Evolutionary conservation across 1,140 invertebrate species (phyloP).

Genomic region (Campoletis sonorensis): DNA sequence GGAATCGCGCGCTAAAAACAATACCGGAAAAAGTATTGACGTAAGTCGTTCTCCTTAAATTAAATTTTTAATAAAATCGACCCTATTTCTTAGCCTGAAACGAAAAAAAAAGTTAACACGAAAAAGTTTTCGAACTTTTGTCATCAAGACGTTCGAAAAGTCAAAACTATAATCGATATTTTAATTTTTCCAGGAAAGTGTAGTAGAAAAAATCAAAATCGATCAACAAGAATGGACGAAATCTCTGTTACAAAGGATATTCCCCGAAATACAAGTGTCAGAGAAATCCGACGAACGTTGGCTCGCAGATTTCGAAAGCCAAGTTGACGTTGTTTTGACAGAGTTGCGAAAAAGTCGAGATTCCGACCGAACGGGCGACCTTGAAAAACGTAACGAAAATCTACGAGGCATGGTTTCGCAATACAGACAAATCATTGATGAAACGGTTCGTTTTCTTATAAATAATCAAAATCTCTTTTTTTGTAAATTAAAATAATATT

Average conservation of each 20-base stretch:
- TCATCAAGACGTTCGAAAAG: no score
- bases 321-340: conserved; percentile 64
- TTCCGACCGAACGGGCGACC: conserved; percentile 63
- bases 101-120: not conserved
- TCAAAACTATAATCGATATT: not conserved
- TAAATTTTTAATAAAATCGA: not conserved
- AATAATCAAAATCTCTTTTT: no score
- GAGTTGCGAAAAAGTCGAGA: conserved; percentile 54
- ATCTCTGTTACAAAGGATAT: conserved; percentile 79
- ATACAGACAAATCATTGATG: conserved; percentile 85
- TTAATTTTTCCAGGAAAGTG: conserved; percentile 71
- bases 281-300: conserved; percentile 75
- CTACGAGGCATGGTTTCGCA: conserved; percentile 82
- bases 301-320: conserved; percentile 77
- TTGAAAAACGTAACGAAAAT: conserved; percentile 79
- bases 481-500: no score
- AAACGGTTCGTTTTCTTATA: conserved; percentile 79
- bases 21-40: conserved; percentile 71
- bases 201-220: conserved; percentile 74
- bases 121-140: not conserved
- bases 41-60: conserved; percentile 72
- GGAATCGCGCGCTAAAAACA: conserved; percentile 74
- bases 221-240: conserved; percentile 79
- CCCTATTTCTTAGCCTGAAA: not conserved
- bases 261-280: conserved; percentile 77